A percentile compares a stretch with the other conserved stretches of the same genome.
Conservation (phyloP, 2,888 invertebrate species). For the Gymnosoma rotundatum region DNA sequence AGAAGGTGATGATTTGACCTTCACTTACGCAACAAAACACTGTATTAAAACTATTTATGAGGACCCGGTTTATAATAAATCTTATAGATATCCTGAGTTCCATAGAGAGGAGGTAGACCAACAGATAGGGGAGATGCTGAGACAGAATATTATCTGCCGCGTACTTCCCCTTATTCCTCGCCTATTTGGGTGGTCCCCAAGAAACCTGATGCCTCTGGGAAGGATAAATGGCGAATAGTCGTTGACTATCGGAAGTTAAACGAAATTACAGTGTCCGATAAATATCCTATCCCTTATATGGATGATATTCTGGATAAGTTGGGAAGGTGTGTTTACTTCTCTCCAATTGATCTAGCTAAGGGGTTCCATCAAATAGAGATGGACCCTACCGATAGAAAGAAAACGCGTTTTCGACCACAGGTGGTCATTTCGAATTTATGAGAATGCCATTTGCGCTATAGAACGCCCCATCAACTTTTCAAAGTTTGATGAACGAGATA, state of each 20-base stretch:
- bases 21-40: slow-evolving; percentile 57
- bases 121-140: slow-evolving; percentile 42
- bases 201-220: slow-evolving; percentile 51
- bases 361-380: slow-evolving; percentile 58
- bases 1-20: slow-evolving; percentile 48
- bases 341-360: slow-evolving; percentile 60
- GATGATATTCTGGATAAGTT: slow-evolving; percentile 53
- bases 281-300: slow-evolving; percentile 57
- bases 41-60: slow-evolving; percentile 45
- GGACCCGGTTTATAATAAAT: slow-evolving; percentile 49
- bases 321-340: slow-evolving; percentile 58
- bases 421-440: too few relatives aligned
- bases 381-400: too few relatives aligned
- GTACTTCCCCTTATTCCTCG: slow-evolving; percentile 53
- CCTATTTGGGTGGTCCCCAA: slow-evolving; percentile 56
- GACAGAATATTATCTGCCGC: slow-evolving; percentile 50
- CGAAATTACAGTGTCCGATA: slow-evolving; percentile 43
- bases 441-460: too few relatives aligned
- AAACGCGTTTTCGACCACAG: too few relatives aligned
- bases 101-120: slow-evolving; percentile 46
- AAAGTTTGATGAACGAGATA: too few relatives aligned
- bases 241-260: slow-evolving; percentile 58
- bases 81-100: slow-evolving; percentile 48
- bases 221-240: slow-evolving; percentile 57
- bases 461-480: too few relatives aligned